Conservation (phyloP, 2,113 vertebrate species). For the Leucopternis melanops region DNA sequence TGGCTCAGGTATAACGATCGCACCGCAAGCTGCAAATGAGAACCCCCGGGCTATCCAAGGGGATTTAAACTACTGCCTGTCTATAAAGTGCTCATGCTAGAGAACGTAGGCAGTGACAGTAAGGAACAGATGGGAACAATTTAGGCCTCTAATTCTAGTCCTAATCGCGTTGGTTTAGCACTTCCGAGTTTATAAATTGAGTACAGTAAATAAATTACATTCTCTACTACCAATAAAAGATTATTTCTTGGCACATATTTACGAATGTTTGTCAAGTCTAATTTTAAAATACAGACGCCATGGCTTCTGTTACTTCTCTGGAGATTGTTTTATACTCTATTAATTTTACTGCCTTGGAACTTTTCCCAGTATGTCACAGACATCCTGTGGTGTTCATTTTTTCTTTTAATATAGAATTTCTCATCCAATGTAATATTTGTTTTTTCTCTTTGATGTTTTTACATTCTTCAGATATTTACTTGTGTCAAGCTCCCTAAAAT, state of each 20-base stretch:
- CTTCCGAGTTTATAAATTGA: background rate
- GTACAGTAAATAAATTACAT: background rate
- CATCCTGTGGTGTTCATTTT: background rate
- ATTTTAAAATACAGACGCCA: background rate
- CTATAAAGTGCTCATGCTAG: background rate
- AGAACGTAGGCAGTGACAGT: background rate
- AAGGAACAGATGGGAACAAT: background rate
- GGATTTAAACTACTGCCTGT: background rate
- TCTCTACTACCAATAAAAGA: background rate
- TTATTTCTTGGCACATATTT: background rate
- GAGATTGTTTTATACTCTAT: background rate
- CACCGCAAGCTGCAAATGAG: background rate
- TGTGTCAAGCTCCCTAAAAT: background rate
- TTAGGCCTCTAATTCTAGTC: background rate
- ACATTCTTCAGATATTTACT: background rate
- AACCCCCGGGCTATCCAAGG: fast-evolving
- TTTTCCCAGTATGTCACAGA: background rate
- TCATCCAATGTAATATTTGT: background rate
- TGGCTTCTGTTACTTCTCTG: background rate
- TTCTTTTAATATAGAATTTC: background rate
- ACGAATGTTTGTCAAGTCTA: background rate
- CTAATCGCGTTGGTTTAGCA: fast-evolving
- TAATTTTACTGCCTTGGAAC: background rate
- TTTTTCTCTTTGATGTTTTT: background rate
- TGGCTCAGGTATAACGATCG: fast-evolving